phyloP scores from a whole-genome alignment of 2,888 invertebrate species.

The Schrankia costaestrigalis region DNA sequence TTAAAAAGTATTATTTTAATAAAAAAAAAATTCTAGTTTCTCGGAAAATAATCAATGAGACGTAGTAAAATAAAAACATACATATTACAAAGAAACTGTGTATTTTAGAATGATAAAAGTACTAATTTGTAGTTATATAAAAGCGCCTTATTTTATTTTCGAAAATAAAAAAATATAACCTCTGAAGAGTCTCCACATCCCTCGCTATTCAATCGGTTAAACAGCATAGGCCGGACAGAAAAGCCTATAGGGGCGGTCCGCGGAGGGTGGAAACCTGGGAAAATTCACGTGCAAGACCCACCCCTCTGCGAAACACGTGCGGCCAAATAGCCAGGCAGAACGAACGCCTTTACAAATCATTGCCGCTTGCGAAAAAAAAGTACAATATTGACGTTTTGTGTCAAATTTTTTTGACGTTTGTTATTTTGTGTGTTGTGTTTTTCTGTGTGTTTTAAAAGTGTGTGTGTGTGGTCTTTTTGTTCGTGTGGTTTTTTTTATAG shows the following conservation, averaged over 20 bases:
- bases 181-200: slow-evolving; percentile 50
- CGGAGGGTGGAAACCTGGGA: slow-evolving; percentile 80
- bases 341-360: slow-evolving; percentile 74
- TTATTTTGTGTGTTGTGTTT: slow-evolving; percentile 17
- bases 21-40: too few species aligned
- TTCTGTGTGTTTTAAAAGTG: slow-evolving; percentile 33
- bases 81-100: too few species aligned
- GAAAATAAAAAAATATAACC: neutral
- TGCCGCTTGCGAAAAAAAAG: slow-evolving; percentile 67
- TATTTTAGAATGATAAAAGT: too few species aligned
- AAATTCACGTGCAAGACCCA: slow-evolving; percentile 78
- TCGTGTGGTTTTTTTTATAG: slow-evolving; percentile 48
- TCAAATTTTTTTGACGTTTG: slow-evolving; percentile 16
- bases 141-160: too few species aligned
- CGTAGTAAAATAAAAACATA: too few species aligned
- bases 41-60: too few species aligned
- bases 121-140: too few species aligned
- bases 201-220: slow-evolving; percentile 71
- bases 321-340: slow-evolving; percentile 72
- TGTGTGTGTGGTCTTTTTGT: slow-evolving; percentile 59
- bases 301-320: slow-evolving; percentile 74
- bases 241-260: slow-evolving; percentile 81
- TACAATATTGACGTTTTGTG: slow-evolving; percentile 39
- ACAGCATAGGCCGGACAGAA: slow-evolving; percentile 81
- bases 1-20: too few species aligned